Percentiles rank a stretch among this genome's conserved stretches.
Evolutionary conservation across 2,888 invertebrate species (phyloP).

Genomic region (Rhamnusium bicolor): DNA sequence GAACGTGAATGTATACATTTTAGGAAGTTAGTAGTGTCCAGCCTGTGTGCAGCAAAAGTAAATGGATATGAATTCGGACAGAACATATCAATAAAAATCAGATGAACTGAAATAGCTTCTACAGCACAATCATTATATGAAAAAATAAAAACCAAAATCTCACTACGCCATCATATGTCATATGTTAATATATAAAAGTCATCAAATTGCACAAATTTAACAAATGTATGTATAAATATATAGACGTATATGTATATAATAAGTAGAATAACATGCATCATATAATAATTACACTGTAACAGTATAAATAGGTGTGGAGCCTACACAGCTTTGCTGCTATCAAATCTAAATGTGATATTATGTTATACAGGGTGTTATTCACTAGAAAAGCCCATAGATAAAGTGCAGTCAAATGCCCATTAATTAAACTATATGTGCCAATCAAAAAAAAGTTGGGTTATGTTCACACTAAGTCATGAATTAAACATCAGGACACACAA

Average conservation of each 20-base stretch:
- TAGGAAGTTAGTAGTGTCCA: conserved; percentile 41
- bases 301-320: conserved; percentile 59
- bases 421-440: conserved; percentile 43
- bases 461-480: conserved; percentile 31
- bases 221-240: conserved; percentile 48
- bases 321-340: conserved; percentile 68
- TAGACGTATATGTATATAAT: conserved; percentile 31
- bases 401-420: conserved; percentile 51
- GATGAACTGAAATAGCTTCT: conserved; percentile 65
- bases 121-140: conserved; percentile 69
- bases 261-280: conserved; percentile 61
- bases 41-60: conserved; percentile 50
- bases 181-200: conserved; percentile 60
- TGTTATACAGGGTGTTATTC: conserved; percentile 60
- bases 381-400: conserved; percentile 65
- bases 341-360: conserved; percentile 60
- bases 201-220: conserved; percentile 66
- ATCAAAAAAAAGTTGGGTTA: conserved; percentile 34
- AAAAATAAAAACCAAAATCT: conserved; percentile 58
- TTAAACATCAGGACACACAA: conserved; percentile 24
- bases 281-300: conserved; percentile 66
- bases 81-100: conserved; percentile 65
- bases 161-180: conserved; percentile 68
- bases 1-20: conserved; percentile 28
- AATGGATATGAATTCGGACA: conserved; percentile 67